These are phyloP conservation scores for Bujurquina vittata DNA, from an alignment of 2,113 vertebrate genomes.

Conservation along the genomic window DNA sequence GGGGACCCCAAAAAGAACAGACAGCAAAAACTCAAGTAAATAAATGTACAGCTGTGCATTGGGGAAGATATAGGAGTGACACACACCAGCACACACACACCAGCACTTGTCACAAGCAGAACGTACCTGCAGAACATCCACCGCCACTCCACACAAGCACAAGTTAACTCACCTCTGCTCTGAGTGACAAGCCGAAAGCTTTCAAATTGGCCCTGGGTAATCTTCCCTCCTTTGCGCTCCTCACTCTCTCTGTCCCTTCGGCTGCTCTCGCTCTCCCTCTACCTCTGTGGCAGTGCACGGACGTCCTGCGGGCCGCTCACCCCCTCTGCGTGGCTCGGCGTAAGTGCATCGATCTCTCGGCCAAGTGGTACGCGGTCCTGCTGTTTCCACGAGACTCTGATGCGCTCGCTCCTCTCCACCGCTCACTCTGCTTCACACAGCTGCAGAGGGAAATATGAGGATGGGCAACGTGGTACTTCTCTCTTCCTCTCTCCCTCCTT, in stretches of 20 bases:
- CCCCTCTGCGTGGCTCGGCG: conserved; percentile 43
- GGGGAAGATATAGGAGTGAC: conserved; percentile 8
- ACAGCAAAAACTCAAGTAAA: conserved; percentile 18
- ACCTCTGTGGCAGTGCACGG: conserved; percentile 26
- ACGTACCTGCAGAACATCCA: conserved; percentile 24
- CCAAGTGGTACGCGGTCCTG: conserved; percentile 68
- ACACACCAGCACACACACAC: neutral
- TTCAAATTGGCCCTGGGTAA: conserved; percentile 44
- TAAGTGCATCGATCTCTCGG: conserved; percentile 64
- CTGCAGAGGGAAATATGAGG: conserved; percentile 76
- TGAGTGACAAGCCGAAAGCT: conserved; percentile 58
- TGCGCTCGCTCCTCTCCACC: conserved; percentile 68
- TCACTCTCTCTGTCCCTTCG: conserved; percentile 24
- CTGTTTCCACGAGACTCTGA: conserved; percentile 65
- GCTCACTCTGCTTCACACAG: conserved; percentile 70
- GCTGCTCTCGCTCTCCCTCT: conserved; percentile 5
- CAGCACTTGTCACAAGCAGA: conserved; percentile 19
- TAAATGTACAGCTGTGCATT: conserved; percentile 11
- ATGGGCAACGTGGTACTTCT: conserved; percentile 65
- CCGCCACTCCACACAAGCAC: conserved; percentile 17
- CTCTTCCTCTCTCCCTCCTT: conserved; percentile 40
- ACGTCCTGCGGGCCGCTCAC: conserved; percentile 57
- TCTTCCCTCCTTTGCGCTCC: conserved; percentile 35
- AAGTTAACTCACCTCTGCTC: conserved; percentile 81
- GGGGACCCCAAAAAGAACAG: neutral